Evolutionary conservation across 2,888 invertebrate genomes (phyloP), one percentile per base, ranked within the genome.

Genomic region (Hofmannophila pseudospretella): DNA sequence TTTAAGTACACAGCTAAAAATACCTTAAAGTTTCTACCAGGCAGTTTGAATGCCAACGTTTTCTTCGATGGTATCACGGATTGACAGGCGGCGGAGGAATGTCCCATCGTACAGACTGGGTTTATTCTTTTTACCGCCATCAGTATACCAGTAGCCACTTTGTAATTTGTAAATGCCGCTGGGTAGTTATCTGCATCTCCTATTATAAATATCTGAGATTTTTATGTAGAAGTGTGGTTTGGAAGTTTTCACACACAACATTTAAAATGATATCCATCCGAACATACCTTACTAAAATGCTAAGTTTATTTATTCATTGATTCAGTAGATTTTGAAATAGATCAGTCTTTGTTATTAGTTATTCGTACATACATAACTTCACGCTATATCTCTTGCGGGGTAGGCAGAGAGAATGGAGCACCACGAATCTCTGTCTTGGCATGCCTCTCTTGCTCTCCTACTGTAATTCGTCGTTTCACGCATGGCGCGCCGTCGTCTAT

Each of bases 21-120:
- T 7, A n/a, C 23, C n/a, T 23, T 11, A 3, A 32, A 22, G 12
- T 8, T n/a, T 11, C 38, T 19, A 37, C 36, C 36, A 35, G 42
- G 39, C 42, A 49, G 51, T 52, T 58, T 47, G 56, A 61, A 70
- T 67, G 57, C 59, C 66, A 59, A 56, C 49, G 60, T 58, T 54
- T 51, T 54, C 50, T 51, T 51, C n/a, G 77, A 76, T 78, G 49
- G 49, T 68, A 74, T 75, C 73, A 49, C 32, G 51, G 43, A 51
- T 51, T 68, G 73, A 71, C 70, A 63, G 64, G 48, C 49, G 39
- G 44, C 58, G 58, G 54, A 58, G 46, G 64, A 67, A 70, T 66
- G 58, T 49, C 53, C 43, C 46, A 47, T 47, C 43, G 49, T 45
- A 47, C 42, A 43, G n/a, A n/a, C 49, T 36, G 47, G 48, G 48